Evolutionary conservation across 2,888 invertebrate species (phyloP), one percentile per base, ranked within the genome.

Genomic region (Boloria selene): DNA sequence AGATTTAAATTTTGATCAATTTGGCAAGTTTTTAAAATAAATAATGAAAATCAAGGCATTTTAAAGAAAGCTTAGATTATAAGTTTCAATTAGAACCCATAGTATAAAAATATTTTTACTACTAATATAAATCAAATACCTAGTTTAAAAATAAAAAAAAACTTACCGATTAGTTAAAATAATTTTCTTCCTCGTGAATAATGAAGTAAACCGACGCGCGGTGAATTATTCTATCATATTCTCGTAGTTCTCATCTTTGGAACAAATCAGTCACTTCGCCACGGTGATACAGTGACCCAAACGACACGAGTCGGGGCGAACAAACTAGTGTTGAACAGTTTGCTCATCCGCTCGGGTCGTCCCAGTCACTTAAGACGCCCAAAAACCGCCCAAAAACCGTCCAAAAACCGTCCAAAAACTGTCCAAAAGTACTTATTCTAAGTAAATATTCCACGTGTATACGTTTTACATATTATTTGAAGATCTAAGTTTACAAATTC

Each of bases 241-340:
- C 31, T 38, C 10, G n/a, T 7, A 42, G 22, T n/a, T 14, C n/a
- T n/a, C n/a, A 61, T 16, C 14, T n/a, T 44, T 51, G 22, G 18
- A 38, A 42, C 49, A 52, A 16, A 61, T 77, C 77, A 82, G 81
- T 77, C 70, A n/a, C 50, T 62, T 71, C 61, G 65, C 16, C 67
- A 70, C 68, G 74, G 47, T 65, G 74, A 64, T 56, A 73, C 58
- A 65, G 79, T 86, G 88, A 83, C 84, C 79, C 79, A 74, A 79
- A 79, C 90, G 88, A 93, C 93, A 87, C 92, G 93, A 93, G 92
- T 90, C 91, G 92, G 91, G 93, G 92, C 93, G 93, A 93, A 93
- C 93, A 93, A 93, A 93, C 93, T 93, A 86, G 80, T 78, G 72
- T 72, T 76, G 69, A 67, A 87, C 84, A 93, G 93, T 91, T 91